phyloP scores from a whole-genome alignment of 2,888 invertebrate species.

The Ectropis crepuscularia region DNA sequence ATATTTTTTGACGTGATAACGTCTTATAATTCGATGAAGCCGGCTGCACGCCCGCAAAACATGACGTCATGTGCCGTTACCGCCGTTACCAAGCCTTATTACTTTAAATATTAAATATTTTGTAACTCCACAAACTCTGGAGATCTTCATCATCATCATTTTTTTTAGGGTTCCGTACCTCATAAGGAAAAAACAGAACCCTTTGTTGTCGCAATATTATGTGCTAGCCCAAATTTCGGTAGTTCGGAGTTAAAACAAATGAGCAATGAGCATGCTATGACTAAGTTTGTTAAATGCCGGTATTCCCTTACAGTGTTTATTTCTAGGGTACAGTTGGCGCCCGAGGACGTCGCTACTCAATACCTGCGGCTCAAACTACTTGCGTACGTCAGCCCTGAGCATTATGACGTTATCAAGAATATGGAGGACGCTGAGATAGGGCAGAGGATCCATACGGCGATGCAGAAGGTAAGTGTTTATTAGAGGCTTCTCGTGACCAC shows the following conservation, averaged over 20 bases:
- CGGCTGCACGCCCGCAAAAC: too few species aligned
- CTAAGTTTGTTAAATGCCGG: conserved; percentile 8
- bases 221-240: too few species aligned
- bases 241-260: background rate
- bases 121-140: too few species aligned
- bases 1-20: too few species aligned
- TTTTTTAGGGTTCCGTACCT: too few species aligned
- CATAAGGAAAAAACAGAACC: too few species aligned
- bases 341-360: conserved; percentile 54
- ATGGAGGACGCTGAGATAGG: conserved; percentile 90
- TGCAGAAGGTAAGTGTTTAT: conserved; percentile 82
- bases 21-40: too few species aligned
- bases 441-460: conserved; percentile 89
- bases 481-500: background rate
- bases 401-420: conserved; percentile 59
- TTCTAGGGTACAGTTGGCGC: conserved; percentile 58
- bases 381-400: conserved; percentile 70
- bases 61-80: too few species aligned
- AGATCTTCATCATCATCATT: too few species aligned
- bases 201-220: too few species aligned
- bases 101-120: too few species aligned
- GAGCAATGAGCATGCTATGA: background rate
- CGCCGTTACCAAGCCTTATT: too few species aligned
- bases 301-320: conserved; percentile 31
- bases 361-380: conserved; percentile 62